A percentile compares a stretch with the other conserved stretches of the same genome.
These are phyloP conservation scores for Hemiprocne comata DNA, from an alignment of 2,113 vertebrate species.

Conservation along the genomic window DNA sequence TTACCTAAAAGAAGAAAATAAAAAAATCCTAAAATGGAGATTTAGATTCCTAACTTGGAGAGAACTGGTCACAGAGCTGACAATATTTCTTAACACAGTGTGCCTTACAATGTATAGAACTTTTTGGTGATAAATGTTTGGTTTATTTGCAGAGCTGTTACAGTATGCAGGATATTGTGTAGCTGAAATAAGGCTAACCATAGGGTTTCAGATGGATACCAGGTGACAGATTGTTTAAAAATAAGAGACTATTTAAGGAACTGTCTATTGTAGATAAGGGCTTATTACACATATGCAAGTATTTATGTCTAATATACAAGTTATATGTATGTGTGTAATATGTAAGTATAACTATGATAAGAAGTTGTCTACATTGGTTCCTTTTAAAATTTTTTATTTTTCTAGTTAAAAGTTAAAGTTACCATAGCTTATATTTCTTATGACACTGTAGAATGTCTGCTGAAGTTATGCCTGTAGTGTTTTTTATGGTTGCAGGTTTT, in stretches of 20 bases:
- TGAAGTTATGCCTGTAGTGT: neutral
- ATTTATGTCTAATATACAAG: neutral
- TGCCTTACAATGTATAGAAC: neutral
- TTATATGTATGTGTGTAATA: neutral
- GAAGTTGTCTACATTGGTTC: neutral
- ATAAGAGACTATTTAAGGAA: neutral
- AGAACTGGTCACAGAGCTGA: neutral
- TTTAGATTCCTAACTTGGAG: neutral
- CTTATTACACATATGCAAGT: neutral
- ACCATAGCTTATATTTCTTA: neutral
- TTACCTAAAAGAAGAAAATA: neutral
- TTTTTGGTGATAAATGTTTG: neutral
- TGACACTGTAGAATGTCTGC: neutral
- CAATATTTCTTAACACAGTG: neutral
- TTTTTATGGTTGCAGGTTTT: neutral
- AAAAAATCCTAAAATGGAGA: neutral
- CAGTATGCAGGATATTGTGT: neutral
- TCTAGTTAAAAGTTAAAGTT: neutral
- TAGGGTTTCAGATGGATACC: neutral
- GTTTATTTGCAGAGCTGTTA: neutral
- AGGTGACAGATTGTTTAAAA: neutral
- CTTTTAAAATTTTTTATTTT: neutral
- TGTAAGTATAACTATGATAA: neutral
- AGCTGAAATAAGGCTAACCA: neutral
- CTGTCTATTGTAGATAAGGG: neutral